Evolutionary conservation across 2,113 vertebrate species (phyloP).

Genomic region (Dasyornis broadbenti): DNA sequence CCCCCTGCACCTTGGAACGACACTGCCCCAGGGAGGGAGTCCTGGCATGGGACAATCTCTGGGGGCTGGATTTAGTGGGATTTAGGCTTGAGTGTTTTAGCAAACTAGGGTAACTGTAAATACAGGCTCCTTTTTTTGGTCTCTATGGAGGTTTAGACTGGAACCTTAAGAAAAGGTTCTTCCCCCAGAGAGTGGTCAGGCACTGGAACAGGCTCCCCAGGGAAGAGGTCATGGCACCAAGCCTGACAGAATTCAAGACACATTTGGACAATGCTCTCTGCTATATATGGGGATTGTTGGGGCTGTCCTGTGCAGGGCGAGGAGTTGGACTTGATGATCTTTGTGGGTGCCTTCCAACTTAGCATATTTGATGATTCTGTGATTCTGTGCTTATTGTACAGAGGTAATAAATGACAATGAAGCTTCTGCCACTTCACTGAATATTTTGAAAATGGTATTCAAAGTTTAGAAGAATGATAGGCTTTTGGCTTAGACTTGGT

Average conservation of each 20-base stretch:
- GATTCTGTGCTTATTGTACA: background rate
- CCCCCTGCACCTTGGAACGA: background rate
- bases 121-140: background rate
- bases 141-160: background rate
- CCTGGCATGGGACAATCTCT: fast-evolving
- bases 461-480: background rate
- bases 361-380: background rate
- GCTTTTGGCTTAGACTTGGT: background rate
- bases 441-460: background rate
- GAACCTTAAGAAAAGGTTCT: background rate
- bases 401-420: background rate
- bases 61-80: background rate
- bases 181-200: background rate
- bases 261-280: background rate
- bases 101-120: background rate
- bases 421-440: background rate
- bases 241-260: background rate
- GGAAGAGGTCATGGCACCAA: background rate
- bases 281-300: background rate
- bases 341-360: background rate
- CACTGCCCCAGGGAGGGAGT: fast-evolving
- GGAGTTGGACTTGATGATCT: background rate
- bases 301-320: background rate
- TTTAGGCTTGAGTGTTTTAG: background rate
- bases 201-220: background rate